These are phyloP conservation scores for Anabacerthia variegaticeps DNA, from an alignment of 2,797 vertebrate genomes.

Conservation along the genomic window DNA sequence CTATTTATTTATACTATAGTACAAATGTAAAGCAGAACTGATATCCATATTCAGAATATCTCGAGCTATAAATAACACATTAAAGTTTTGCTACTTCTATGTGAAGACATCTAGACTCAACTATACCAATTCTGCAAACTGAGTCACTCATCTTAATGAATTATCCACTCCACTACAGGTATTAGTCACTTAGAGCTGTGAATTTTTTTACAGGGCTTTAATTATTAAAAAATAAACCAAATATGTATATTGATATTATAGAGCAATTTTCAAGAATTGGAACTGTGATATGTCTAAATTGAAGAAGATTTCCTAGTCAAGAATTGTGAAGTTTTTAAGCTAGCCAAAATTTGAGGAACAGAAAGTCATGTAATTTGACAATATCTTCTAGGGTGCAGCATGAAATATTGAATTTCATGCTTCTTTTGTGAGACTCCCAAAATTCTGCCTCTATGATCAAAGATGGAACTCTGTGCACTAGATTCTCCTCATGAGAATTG, in stretches of 20 bases:
- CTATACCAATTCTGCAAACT: not conserved
- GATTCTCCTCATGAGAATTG: not conserved
- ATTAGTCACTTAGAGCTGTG: not conserved
- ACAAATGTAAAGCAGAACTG: not conserved
- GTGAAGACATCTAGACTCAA: not conserved
- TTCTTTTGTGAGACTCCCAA: not conserved
- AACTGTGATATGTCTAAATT: not conserved
- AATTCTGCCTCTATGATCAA: not conserved
- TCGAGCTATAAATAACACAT: not conserved
- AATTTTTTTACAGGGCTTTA: not conserved
- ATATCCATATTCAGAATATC: not conserved
- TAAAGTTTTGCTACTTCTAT: not conserved
- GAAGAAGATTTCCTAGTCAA: not conserved
- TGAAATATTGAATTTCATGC: not conserved
- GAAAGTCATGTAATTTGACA: not conserved
- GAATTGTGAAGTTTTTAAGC: not conserved
- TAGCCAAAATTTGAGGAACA: not conserved
- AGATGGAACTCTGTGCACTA: not conserved
- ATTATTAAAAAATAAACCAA: not conserved
- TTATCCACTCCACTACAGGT: not conserved
- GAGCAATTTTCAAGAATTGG: not conserved
- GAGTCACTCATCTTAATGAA: not conserved
- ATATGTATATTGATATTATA: not conserved
- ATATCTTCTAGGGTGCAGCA: not conserved
- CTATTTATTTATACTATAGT: not conserved